Conservation (phyloP, 2,113 vertebrate genomes). For the Chionomys nivalis region DNA sequence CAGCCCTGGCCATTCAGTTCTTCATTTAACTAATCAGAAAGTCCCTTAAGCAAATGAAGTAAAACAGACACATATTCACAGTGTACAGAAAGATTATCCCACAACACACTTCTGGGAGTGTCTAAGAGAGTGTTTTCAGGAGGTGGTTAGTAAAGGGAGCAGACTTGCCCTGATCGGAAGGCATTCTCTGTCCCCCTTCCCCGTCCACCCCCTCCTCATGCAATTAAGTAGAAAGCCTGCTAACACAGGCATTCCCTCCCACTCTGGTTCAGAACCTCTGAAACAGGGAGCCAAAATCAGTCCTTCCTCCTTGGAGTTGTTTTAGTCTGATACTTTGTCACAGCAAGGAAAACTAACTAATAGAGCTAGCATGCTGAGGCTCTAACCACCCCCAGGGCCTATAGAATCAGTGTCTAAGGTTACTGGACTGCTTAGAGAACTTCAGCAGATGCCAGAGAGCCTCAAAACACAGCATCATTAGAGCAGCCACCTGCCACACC, state of each 20-base stretch:
- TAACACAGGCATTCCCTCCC: no score
- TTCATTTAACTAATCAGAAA: not conserved
- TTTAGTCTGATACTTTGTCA: not conserved
- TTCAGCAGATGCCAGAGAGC: not conserved
- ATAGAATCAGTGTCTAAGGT: not conserved
- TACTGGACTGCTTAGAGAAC: not conserved
- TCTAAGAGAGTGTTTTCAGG: not conserved
- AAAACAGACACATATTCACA: not conserved
- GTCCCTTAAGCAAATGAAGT: not conserved
- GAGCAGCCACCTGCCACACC: not conserved
- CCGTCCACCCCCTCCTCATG: not conserved
- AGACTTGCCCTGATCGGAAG: no score
- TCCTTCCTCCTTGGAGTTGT: not conserved
- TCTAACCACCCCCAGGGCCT: not conserved
- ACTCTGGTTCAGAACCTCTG: not conserved
- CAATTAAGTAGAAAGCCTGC: not conserved
- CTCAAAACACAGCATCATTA: not conserved
- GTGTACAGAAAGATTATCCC: not conserved
- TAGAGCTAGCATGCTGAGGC: fast-evolving
- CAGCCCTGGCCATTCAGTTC: not conserved
- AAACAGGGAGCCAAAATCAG: not conserved
- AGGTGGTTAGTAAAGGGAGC: no score
- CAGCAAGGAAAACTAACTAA: not conserved
- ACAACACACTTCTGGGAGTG: not conserved
- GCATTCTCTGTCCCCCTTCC: no score